phyloP scores from a whole-genome alignment of 2,113 vertebrate genomes.

The Silurus glanis region DNA sequence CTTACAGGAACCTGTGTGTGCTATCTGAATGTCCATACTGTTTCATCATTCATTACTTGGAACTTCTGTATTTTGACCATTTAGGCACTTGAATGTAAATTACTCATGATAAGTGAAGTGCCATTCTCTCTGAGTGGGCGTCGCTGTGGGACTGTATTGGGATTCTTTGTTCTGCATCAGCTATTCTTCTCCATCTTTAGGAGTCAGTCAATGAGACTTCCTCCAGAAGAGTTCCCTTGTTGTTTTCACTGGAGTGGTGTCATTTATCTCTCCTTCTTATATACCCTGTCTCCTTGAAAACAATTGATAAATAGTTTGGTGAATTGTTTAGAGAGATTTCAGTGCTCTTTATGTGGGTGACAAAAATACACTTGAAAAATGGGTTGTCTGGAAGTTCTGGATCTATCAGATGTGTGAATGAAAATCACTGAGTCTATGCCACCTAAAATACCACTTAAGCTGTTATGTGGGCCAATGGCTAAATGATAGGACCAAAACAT shows the following conservation, averaged over 20 bases:
- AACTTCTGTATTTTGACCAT: constrained; percentile 9
- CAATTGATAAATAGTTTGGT: constrained; percentile 26
- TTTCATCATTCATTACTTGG: background rate
- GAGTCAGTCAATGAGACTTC: constrained; percentile 9
- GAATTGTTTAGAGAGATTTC: constrained; percentile 11
- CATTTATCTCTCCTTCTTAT: constrained; percentile 31
- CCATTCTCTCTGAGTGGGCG: constrained; percentile 19
- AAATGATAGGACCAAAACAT: background rate
- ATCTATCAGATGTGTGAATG: background rate
- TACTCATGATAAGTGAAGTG: constrained; percentile 20
- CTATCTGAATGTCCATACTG: background rate
- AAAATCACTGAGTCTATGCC: background rate
- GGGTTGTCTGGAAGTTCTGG: background rate
- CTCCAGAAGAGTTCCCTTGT: constrained; percentile 6
- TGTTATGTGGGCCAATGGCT: constrained; percentile 15
- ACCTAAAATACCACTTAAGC: constrained; percentile 2
- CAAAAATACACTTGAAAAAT: constrained; percentile 32
- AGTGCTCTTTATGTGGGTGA: constrained; percentile 32
- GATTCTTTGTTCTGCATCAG: constrained; percentile 29
- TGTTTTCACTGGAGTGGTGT: constrained; percentile 12
- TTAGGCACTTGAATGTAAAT: constrained; percentile 16
- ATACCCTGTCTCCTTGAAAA: constrained; percentile 23
- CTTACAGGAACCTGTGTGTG: background rate
- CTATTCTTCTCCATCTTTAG: constrained; percentile 11
- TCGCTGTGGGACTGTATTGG: background rate